phyloP scores from a whole-genome alignment of 1,140 invertebrate species.

The Anastatus disparis region DNA sequence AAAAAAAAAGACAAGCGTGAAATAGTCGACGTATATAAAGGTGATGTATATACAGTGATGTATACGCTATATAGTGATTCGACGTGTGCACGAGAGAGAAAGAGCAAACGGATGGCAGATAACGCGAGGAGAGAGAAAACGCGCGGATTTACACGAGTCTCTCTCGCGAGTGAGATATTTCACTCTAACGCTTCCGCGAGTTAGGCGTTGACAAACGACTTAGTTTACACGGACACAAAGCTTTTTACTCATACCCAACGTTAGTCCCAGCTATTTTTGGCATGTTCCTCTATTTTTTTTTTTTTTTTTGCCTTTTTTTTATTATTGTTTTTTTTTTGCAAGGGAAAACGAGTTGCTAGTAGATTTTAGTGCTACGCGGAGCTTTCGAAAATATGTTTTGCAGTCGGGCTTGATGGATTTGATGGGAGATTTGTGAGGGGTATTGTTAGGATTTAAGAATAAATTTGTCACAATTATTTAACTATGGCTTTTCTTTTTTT shows the following conservation, averaged over 20 bases:
- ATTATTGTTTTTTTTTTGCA: too few relatives aligned
- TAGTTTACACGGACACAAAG: slow-evolving; percentile 9
- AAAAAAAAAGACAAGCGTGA: too few relatives aligned
- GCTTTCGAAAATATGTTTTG: slow-evolving; percentile 10
- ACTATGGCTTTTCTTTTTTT: too few relatives aligned
- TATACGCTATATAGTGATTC: neutral
- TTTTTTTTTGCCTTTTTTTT: neutral
- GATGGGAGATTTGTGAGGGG: neutral
- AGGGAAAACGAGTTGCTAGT: too few relatives aligned
- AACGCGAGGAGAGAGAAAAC: neutral
- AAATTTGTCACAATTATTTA: too few relatives aligned
- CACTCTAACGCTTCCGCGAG: neutral
- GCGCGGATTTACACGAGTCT: slow-evolving; percentile 39
- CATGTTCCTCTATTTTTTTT: neutral
- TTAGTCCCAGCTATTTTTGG: slow-evolving; percentile 3
- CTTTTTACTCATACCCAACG: too few relatives aligned
- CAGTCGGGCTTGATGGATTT: neutral
- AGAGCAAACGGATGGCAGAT: neutral
- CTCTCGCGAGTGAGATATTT: slow-evolving; percentile 10
- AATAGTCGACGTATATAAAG: too few relatives aligned
- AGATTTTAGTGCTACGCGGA: too few relatives aligned
- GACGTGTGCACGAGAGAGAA: too few relatives aligned
- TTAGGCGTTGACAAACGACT: slow-evolving; percentile 20
- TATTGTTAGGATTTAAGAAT: too few relatives aligned
- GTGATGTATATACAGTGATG: neutral